Conservation (phyloP, 2,113 vertebrate species). For the Trogon surrucura region DNA sequence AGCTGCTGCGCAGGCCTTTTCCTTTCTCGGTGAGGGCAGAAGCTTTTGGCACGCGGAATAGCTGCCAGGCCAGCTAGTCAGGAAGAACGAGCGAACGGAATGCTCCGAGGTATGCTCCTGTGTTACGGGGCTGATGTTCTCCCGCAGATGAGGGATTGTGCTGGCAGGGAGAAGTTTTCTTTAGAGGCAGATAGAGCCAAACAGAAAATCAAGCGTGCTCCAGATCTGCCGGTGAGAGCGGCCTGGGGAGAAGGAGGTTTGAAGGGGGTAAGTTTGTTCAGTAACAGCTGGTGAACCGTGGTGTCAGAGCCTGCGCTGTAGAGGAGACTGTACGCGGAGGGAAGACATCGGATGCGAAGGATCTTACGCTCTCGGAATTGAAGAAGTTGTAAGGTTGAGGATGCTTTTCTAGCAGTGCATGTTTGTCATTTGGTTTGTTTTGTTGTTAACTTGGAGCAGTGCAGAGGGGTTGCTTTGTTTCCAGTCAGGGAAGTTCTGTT, state of each 20-base stretch:
- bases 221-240: background rate
- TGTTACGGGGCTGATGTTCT: slow-evolving; percentile 1
- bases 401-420: background rate
- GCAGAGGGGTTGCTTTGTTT: background rate
- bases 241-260: background rate
- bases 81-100: slow-evolving; percentile 33
- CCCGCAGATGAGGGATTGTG: background rate
- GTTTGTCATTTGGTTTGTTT: background rate
- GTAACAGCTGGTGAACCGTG: background rate
- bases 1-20: slow-evolving; percentile 1
- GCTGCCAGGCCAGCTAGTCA: slow-evolving; percentile 58
- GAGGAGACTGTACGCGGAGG: background rate
- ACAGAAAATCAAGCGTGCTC: background rate
- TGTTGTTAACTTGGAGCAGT: background rate
- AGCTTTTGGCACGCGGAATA: slow-evolving; percentile 16
- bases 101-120: slow-evolving; percentile 64
- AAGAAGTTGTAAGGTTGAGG: background rate
- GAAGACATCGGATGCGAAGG: background rate
- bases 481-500: background rate
- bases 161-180: slow-evolving; percentile 30
- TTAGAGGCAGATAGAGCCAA: background rate
- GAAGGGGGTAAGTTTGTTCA: slow-evolving; percentile 20
- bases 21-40: slow-evolving; percentile 27
- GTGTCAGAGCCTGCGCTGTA: background rate
- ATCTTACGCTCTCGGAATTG: background rate